A percentile compares a stretch with the other conserved stretches of the same genome.
Conservation (phyloP, 2,888 invertebrate species). For the Nymphalis c-album region DNA sequence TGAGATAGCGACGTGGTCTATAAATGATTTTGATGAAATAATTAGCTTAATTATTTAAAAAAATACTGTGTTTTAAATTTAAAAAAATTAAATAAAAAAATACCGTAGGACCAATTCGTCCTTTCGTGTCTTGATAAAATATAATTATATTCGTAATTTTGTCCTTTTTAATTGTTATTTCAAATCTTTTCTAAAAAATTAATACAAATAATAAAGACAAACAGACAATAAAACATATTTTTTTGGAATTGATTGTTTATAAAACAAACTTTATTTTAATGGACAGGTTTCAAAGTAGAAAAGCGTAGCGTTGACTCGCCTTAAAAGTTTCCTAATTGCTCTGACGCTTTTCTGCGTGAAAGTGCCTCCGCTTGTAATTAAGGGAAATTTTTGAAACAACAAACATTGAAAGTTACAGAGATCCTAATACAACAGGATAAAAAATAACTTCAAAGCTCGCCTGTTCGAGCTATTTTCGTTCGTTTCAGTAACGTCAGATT, state of each 20-base stretch:
- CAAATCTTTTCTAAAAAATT: too few relatives aligned
- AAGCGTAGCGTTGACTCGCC: constrained; percentile 3
- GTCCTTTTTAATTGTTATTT: too few relatives aligned
- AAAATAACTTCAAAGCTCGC: not conserved
- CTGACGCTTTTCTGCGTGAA: constrained; percentile 6
- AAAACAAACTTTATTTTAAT: not conserved
- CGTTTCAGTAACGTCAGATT: not conserved
- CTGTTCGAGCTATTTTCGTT: not conserved
- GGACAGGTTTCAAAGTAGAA: constrained; percentile 2
- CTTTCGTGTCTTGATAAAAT: too few relatives aligned
- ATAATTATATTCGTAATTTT: too few relatives aligned
- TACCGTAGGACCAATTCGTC: too few relatives aligned
- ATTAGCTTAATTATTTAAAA: too few relatives aligned
- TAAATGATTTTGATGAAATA: too few relatives aligned
- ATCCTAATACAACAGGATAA: not conserved
- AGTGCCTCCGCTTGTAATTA: constrained; percentile 5
- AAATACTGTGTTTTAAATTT: too few relatives aligned
- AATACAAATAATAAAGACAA: too few relatives aligned
- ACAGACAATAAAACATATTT: too few relatives aligned
- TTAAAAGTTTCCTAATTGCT: constrained; percentile 19
- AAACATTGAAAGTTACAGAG: constrained; percentile 3
- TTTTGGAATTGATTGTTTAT: not conserved
- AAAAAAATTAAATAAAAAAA: too few relatives aligned
- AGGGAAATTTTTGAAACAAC: not conserved
- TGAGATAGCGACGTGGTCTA: too few relatives aligned